Evolutionary conservation across 2,888 invertebrate species (phyloP), one percentile per base, ranked within the genome.

Genomic region (Spodoptera exigua): DNA sequence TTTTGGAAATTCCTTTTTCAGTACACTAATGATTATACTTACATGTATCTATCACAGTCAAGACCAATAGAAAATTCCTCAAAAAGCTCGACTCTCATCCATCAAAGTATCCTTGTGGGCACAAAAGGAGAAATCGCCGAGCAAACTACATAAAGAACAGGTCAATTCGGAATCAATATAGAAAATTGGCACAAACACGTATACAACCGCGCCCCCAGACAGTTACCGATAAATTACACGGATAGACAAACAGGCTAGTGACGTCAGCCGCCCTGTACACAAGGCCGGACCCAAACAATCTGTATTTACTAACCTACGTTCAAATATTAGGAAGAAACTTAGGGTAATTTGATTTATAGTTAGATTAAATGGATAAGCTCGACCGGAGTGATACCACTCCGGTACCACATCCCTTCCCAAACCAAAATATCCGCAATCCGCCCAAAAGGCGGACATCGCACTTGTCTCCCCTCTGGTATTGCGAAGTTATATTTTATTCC

Each of bases 201-300:
- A 34, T n/a, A 17, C 12, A 7, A 47, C 66, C 68, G 58, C 70
- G 51, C 68, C 68, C 54, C 69, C 53, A 65, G 58, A 65, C 58
- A 46, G 13, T 47, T 34, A 37, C 48, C 71, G 37, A 68, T 66
- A 72, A 64, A 67, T 61, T 65, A 61, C 34, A 35, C 13, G 35
- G 44, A 51, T 53, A 55, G 69, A 61, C 72, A 69, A 66, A 67
- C 53, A 65, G 21, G n/a, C 40, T 10, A 40, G 7, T 74, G 63
- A 74, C 74, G 74, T 74, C 64, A 62, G 9, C 11, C 46, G 53
- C 51, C 63, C 56, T 51, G 32, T 37, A 61, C 60, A 70, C 57
- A 65, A 32, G 35, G 12, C 40, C 40, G 32, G 46, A n/a, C 21
- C 32, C 51, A 51, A 47, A 68, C 36, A 62, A 35, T 37, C 10